Evolutionary conservation across 2,113 vertebrate genomes (phyloP).

Genomic region (Platichthys flesus): DNA sequence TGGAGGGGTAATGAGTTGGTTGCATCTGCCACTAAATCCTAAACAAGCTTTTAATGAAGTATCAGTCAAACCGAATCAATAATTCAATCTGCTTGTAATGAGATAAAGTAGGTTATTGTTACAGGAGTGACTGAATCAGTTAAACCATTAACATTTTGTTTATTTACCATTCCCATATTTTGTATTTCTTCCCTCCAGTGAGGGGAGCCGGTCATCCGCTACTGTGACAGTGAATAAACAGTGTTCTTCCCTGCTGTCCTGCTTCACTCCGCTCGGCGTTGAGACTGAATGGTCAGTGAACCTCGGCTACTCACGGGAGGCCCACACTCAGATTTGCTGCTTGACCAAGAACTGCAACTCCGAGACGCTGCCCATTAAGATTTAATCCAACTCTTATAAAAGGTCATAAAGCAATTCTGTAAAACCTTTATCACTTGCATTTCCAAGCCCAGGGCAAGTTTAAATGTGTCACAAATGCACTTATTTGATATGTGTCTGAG

Average conservation of each 20-base stretch:
- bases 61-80: too few species aligned
- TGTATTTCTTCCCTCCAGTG: neutral
- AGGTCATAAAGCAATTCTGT: too few species aligned
- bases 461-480: neutral
- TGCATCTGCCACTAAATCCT: neutral
- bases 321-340: slow-evolving; percentile 26
- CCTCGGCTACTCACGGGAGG: neutral
- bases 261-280: neutral
- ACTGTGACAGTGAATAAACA: neutral
- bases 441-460: too few species aligned
- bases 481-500: neutral
- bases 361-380: slow-evolving; percentile 13
- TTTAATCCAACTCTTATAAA: neutral
- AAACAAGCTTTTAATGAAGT: too few species aligned
- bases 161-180: neutral
- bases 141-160: neutral
- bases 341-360: slow-evolving; percentile 27
- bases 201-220: fast-evolving
- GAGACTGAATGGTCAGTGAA: slow-evolving; percentile 22
- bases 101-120: neutral
- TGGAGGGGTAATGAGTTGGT: too few species aligned
- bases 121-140: neutral
- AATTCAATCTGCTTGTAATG: neutral
- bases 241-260: neutral
- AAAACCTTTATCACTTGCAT: neutral